Evolutionary conservation across 2,888 invertebrate genomes (phyloP).

Genomic region (Chalcis sispes): DNA sequence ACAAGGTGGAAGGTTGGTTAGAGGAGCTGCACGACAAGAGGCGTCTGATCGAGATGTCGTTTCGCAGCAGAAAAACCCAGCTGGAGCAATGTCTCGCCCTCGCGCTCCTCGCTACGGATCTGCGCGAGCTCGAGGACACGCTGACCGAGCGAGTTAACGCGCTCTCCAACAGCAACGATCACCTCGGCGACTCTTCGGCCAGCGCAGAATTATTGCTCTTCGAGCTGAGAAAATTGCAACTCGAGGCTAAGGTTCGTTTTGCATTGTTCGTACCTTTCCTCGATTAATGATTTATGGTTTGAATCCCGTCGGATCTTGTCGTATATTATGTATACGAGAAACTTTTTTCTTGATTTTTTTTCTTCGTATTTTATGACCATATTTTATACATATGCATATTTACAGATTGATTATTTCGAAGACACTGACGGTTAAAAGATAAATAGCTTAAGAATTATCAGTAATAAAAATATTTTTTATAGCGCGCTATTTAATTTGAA

Average conservation of each 20-base stretch:
- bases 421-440: no score
- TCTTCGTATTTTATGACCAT: background rate
- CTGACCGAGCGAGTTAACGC: conserved; percentile 79
- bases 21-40: conserved; percentile 87
- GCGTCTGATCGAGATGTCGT: conserved; percentile 83
- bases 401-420: no score
- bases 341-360: no score
- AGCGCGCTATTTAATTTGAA: no score
- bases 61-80: conserved; percentile 84
- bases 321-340: background rate
- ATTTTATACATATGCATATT: no score
- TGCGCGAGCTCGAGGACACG: conserved; percentile 81
- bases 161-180: conserved; percentile 78
- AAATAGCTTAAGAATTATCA: no score
- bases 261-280: background rate
- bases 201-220: conserved; percentile 83
- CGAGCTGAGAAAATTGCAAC: conserved; percentile 83
- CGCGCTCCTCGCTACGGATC: conserved; percentile 84
- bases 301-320: background rate
- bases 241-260: conserved; percentile 80
- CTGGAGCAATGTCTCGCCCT: conserved; percentile 88
- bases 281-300: background rate
- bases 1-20: conserved; percentile 85
- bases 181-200: conserved; percentile 84
- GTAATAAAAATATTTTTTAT: no score